A percentile compares a stretch with the other conserved stretches of the same genome.
phyloP scores from a whole-genome alignment of 35 echinoderm and acorn worm species.

The Heliocidaris tuberculata region DNA sequence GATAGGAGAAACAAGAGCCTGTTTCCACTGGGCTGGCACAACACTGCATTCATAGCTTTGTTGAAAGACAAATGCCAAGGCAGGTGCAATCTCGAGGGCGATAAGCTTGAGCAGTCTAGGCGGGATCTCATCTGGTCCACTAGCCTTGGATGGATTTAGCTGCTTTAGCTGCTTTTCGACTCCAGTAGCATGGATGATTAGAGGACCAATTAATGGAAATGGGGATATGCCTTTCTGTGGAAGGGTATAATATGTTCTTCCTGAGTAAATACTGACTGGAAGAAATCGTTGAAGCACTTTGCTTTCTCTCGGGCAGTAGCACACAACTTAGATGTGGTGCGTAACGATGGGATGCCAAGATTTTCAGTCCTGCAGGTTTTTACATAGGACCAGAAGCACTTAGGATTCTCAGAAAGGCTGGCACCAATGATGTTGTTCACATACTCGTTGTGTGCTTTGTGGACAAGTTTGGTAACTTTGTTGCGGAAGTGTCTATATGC shows the following conservation, averaged over 20 bases:
- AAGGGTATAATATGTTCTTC: too few relatives aligned
- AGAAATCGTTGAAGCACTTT: too few relatives aligned
- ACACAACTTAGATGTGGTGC: too few relatives aligned
- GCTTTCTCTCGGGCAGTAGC: too few relatives aligned
- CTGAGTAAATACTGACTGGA: too few relatives aligned
- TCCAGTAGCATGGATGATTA: constrained; percentile 29
- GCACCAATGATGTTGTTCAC: too few relatives aligned
- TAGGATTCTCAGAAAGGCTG: too few relatives aligned
- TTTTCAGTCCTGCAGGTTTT: too few relatives aligned
- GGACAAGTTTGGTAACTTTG: constrained; percentile 53
- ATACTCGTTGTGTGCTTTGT: constrained; percentile 36
- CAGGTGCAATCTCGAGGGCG: constrained; percentile 54
- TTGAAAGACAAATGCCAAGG: constrained; percentile 55
- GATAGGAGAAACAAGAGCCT: constrained; percentile 37
- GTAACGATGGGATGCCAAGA: too few relatives aligned
- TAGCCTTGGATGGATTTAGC: constrained; percentile 55
- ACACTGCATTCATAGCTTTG: constrained; percentile 49
- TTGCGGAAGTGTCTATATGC: constrained; percentile 27
- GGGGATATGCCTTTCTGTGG: constrained; percentile 46
- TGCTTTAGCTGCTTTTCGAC: constrained; percentile 54
- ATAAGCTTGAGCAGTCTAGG: neutral
- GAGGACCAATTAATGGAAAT: constrained; percentile 22
- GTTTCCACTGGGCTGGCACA: constrained; percentile 48
- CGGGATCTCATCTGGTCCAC: constrained; percentile 55
- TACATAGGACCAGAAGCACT: too few relatives aligned